phyloP scores from a whole-genome alignment of 2,888 invertebrate genomes.

The Zhengitettix transpicula region DNA sequence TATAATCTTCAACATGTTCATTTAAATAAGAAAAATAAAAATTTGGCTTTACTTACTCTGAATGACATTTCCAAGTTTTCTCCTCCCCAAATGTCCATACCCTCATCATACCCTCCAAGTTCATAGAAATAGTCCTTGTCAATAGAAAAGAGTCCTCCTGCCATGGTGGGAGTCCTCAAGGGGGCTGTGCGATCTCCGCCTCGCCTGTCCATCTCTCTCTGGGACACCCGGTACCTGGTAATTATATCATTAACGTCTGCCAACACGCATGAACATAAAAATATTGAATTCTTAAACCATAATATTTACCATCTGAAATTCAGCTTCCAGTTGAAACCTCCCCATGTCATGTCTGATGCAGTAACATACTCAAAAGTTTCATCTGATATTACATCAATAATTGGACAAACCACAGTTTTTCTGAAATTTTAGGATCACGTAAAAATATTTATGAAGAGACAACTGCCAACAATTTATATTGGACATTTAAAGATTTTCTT shows the following conservation, averaged over 20 bases:
- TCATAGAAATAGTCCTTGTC: constrained; percentile 94
- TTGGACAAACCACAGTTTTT: constrained; percentile 90
- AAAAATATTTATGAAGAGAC: background rate
- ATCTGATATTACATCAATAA: constrained; percentile 97
- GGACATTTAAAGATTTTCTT: too few species aligned
- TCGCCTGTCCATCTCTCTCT: constrained; percentile 86
- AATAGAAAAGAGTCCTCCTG: constrained; percentile 89
- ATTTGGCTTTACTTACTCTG: constrained; percentile 43
- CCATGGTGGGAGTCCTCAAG: constrained; percentile 93
- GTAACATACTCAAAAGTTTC: constrained; percentile 98
- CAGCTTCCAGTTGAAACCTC: constrained; percentile 98
- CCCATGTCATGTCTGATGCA: constrained; percentile 99
- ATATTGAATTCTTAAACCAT: background rate
- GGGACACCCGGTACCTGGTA: constrained; percentile 86
- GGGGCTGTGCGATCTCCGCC: constrained; percentile 87
- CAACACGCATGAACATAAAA: background rate
- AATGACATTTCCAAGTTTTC: constrained; percentile 93
- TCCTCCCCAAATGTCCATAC: constrained; percentile 99
- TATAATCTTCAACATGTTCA: too few species aligned
- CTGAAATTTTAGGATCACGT: constrained; percentile 23
- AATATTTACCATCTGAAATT: constrained; percentile 85
- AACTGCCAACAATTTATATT: background rate
- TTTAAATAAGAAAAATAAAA: too few species aligned
- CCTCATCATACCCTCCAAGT: constrained; percentile 94
- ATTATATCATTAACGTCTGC: background rate